phyloP scores from a whole-genome alignment of 2,888 invertebrate species.

The Eupithecia dodoneata region DNA sequence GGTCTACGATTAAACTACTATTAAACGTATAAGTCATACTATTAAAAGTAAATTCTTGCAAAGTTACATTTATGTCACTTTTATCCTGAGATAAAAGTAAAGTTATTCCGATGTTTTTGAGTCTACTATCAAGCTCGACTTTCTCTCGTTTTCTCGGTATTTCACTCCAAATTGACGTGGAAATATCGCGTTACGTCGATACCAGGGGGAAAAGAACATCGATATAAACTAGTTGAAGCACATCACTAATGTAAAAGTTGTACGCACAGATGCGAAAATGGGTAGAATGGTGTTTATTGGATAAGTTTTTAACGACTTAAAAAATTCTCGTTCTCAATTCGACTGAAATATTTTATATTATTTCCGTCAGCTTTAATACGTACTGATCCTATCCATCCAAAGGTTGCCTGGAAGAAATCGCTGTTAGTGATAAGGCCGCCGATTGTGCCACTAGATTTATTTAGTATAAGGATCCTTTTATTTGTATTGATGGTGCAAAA shows the following conservation, averaged over 20 bases:
- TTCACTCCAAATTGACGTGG: conserved; percentile 27
- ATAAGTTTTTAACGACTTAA: conserved; percentile 2
- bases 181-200: conserved; percentile 20
- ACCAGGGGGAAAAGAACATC: conserved; percentile 16
- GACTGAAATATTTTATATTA: background rate
- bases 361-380: too few species aligned
- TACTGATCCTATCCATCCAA: too few species aligned
- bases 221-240: conserved; percentile 14
- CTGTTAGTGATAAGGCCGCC: too few species aligned
- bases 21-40: too few species aligned
- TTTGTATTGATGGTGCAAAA: too few species aligned
- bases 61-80: background rate
- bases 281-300: conserved; percentile 13
- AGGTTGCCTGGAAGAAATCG: too few species aligned
- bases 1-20: too few species aligned
- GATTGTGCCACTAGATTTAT: too few species aligned
- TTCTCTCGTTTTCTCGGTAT: conserved; percentile 9
- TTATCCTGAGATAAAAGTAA: background rate
- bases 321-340: background rate
- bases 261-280: conserved; percentile 5
- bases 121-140: background rate
- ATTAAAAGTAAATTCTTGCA: background rate
- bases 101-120: conserved; percentile 3
- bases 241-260: conserved; percentile 37
- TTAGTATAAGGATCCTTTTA: too few species aligned